These are phyloP conservation scores for Trachops cirrhosus DNA, from an alignment of 2,797 vertebrate genomes.

Conservation along the genomic window DNA sequence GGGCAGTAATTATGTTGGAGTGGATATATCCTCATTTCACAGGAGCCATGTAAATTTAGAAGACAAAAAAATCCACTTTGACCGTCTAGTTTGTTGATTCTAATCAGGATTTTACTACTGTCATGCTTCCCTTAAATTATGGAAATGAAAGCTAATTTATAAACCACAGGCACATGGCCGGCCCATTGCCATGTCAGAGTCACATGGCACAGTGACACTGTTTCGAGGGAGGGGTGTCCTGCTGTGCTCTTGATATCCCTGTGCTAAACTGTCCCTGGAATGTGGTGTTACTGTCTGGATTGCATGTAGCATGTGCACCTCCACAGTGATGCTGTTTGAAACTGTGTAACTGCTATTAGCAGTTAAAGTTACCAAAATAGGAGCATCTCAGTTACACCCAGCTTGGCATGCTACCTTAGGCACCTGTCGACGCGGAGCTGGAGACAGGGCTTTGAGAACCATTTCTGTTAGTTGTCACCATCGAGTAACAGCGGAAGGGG, in stretches of 20 bases:
- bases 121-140: constrained; percentile 64
- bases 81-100: constrained; percentile 46
- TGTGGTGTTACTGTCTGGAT: neutral
- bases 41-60: constrained; percentile 43
- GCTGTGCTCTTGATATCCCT: constrained; percentile 59
- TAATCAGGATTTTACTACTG: constrained; percentile 67
- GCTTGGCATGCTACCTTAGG: neutral
- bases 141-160: constrained; percentile 30
- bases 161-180: neutral
- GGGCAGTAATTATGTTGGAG: constrained; percentile 78
- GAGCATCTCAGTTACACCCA: constrained; percentile 35
- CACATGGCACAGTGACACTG: neutral
- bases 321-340: constrained; percentile 49
- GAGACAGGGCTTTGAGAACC: neutral
- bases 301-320: constrained; percentile 58
- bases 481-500: constrained; percentile 45
- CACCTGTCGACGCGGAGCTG: constrained; percentile 45
- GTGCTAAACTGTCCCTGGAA: neutral
- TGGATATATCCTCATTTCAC: constrained; percentile 56
- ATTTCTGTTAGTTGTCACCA: constrained; percentile 43
- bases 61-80: constrained; percentile 23
- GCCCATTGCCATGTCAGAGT: neutral
- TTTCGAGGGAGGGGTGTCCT: neutral
- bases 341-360: constrained; percentile 67
- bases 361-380: constrained; percentile 39